Evolutionary conservation across 1,140 invertebrate genomes (phyloP).

Genomic region (Pinna nobilis): DNA sequence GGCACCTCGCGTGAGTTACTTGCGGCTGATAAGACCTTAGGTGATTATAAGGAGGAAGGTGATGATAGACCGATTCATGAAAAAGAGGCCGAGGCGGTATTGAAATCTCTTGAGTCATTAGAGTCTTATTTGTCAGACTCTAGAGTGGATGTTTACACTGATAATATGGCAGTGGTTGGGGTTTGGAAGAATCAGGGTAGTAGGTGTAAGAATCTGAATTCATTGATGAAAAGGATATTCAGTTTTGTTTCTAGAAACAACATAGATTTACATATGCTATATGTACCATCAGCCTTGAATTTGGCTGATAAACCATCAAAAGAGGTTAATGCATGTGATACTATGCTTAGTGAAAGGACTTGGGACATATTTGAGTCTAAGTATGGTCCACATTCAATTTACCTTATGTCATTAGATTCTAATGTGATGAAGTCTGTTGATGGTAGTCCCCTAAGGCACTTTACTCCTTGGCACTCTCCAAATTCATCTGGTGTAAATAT

Average conservation of each 20-base stretch:
- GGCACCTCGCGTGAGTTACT: neutral
- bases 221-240: slow-evolving; percentile 27
- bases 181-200: slow-evolving; percentile 36
- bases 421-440: slow-evolving; percentile 16
- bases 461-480: slow-evolving; percentile 26
- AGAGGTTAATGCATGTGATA: slow-evolving; percentile 1
- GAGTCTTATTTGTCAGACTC: neutral
- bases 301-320: slow-evolving; percentile 23
- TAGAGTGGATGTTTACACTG: slow-evolving; percentile 32
- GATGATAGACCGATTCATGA: slow-evolving; percentile 26
- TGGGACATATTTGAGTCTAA: slow-evolving; percentile 1
- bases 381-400: slow-evolving; percentile 10
- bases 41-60: slow-evolving; percentile 6
- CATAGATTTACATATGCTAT: slow-evolving; percentile 25
- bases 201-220: slow-evolving; percentile 8
- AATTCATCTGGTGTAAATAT: slow-evolving; percentile 6
- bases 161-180: slow-evolving; percentile 34
- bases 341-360: slow-evolving; percentile 2
- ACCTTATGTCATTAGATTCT: slow-evolving; percentile 40
- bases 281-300: slow-evolving; percentile 19
- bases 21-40: neutral
- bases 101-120: slow-evolving; percentile 17
- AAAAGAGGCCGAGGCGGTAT: slow-evolving; percentile 37
- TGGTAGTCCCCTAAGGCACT: slow-evolving; percentile 20
- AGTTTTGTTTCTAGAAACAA: slow-evolving; percentile 8